phyloP scores from a whole-genome alignment of 2,113 vertebrate genomes.

The Ciconia maguari region DNA sequence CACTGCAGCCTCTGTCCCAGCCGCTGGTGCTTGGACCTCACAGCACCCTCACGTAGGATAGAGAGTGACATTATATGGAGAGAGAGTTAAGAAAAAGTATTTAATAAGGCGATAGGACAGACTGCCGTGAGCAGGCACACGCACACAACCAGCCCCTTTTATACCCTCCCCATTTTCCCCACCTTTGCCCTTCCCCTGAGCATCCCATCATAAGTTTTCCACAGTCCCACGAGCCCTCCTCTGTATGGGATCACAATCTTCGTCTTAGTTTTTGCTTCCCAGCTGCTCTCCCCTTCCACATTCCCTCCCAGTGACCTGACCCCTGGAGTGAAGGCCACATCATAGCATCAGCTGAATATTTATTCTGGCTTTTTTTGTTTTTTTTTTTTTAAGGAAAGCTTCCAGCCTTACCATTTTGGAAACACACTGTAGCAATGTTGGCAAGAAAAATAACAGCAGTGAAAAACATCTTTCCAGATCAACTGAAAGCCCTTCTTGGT shows the following conservation, averaged over 20 bases:
- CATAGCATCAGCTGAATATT: background rate
- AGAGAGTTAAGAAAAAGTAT: background rate
- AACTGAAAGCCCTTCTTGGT: background rate
- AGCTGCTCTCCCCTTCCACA: background rate
- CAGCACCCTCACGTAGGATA: background rate
- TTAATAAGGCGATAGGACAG: background rate
- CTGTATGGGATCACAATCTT: background rate
- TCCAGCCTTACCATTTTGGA: background rate
- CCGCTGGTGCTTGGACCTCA: accelerated
- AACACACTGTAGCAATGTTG: background rate
- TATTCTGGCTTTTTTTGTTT: background rate
- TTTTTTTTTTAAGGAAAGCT: background rate
- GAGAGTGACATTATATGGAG: background rate
- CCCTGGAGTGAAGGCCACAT: background rate
- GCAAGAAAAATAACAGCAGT: background rate
- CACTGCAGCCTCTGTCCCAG: background rate
- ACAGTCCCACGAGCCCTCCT: background rate
- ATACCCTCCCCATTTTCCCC: too few species aligned
- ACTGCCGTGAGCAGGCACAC: background rate
- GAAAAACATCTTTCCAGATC: background rate
- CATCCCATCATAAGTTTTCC: background rate
- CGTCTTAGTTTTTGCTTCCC: background rate
- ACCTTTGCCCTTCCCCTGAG: background rate
- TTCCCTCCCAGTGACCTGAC: background rate
- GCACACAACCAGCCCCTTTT: background rate